phyloP scores from a whole-genome alignment of 2,797 vertebrate genomes.

The Eidolon dupreanum region DNA sequence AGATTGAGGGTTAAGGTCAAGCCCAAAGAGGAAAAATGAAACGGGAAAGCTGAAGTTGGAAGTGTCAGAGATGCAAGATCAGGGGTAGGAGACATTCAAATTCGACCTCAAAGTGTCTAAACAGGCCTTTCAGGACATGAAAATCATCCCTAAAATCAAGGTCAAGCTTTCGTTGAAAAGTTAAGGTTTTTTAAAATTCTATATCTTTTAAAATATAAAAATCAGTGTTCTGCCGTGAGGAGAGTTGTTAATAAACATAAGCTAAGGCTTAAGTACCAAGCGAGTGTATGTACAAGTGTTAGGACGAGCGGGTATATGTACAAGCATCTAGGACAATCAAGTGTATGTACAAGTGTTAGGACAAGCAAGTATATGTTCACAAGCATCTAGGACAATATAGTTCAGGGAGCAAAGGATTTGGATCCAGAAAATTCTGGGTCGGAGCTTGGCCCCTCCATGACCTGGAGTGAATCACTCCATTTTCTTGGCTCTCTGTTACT shows the following conservation, averaged over 20 bases:
- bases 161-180: not conserved
- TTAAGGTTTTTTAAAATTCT: not conserved
- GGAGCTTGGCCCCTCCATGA: conserved; percentile 11
- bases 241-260: not conserved
- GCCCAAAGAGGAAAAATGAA: not conserved
- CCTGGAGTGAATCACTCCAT: conserved; percentile 43
- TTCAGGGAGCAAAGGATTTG: not conserved
- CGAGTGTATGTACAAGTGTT: not conserved
- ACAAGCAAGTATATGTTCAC: fast-evolving
- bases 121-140: not conserved
- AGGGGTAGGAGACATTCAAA: not conserved
- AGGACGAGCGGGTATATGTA: not conserved
- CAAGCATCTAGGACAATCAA: too few species aligned
- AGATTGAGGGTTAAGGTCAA: not conserved
- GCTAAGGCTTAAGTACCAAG: not conserved
- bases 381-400: not conserved
- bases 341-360: not conserved
- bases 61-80: not conserved
- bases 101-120: not conserved
- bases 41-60: not conserved
- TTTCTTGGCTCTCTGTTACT: conserved; percentile 9
- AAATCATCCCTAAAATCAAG: not conserved
- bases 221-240: not conserved
- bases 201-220: not conserved
- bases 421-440: conserved; percentile 46